Evolutionary conservation across 2,888 invertebrate species (phyloP).

Genomic region (Coleophora deauratella): DNA sequence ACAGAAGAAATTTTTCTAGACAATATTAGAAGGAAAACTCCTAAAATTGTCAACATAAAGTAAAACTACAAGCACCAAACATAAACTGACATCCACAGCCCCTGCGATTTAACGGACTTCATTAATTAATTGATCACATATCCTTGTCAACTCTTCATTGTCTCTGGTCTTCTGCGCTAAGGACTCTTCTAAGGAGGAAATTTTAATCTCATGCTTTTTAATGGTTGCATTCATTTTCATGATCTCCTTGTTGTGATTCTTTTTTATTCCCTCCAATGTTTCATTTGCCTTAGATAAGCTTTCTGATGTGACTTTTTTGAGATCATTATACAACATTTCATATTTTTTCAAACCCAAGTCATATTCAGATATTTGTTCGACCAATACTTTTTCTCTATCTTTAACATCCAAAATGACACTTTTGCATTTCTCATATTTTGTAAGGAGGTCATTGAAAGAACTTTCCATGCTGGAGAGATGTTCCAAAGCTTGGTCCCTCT

Average conservation of each 20-base stretch:
- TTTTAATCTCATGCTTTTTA: slow-evolving; percentile 90
- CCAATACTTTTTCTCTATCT: slow-evolving; percentile 78
- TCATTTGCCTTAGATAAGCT: slow-evolving; percentile 83
- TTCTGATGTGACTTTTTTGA: slow-evolving; percentile 89
- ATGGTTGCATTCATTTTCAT: slow-evolving; percentile 88
- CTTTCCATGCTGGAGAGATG: slow-evolving; percentile 76
- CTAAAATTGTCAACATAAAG: slow-evolving; percentile 4
- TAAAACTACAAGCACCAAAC: too few species aligned
- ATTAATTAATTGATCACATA: slow-evolving; percentile 93
- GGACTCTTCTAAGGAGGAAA: slow-evolving; percentile 85
- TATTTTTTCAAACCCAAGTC: slow-evolving; percentile 81
- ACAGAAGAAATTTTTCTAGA: slow-evolving; percentile 29
- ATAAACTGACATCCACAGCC: too few species aligned
- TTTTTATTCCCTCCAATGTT: slow-evolving; percentile 83
- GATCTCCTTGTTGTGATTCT: slow-evolving; percentile 83
- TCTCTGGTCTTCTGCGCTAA: slow-evolving; percentile 91
- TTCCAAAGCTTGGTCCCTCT: slow-evolving; percentile 73
- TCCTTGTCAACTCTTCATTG: slow-evolving; percentile 89
- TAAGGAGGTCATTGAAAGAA: slow-evolving; percentile 76
- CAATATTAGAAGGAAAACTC: slow-evolving; percentile 6
- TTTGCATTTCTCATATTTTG: slow-evolving; percentile 79
- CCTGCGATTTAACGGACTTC: slow-evolving; percentile 38
- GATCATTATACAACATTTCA: slow-evolving; percentile 86
- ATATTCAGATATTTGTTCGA: slow-evolving; percentile 78
- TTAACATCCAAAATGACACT: slow-evolving; percentile 64